Base-by-base conservation (phyloP, 1,140 invertebrate species). In the Papilio machaon region DNA sequence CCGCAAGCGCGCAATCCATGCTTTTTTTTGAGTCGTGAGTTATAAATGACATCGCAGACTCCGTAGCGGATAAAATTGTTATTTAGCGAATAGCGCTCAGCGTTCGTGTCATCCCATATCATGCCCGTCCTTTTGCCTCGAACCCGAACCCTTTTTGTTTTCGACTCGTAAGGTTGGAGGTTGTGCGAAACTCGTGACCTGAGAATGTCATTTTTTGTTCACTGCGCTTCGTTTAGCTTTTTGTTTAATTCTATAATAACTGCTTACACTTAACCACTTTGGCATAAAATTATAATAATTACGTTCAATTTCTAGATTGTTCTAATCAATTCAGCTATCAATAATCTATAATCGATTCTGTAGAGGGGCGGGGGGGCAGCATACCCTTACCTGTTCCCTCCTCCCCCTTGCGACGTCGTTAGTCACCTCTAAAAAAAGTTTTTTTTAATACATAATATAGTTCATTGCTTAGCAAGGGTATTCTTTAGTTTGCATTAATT, bases 101-200 rank as follows among this genome's bases (percentile, higher is more conserved):
- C 80, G 80, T 35, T 54, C 85, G 11, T 88, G 87, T 88, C 86
- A 86, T 85, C 87, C 87, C 87, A 85, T 86, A 85, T 88, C 87
- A 88, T 83, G 75, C 83, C 78, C 58, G 84, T 78, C 73, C 43
- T 47, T 52, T 52, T 52, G 38, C 58, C 67, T 46, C 54, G n/a
- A 58, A 58, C 17, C 58, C 52, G 64, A 70, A 82, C 43, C 80
- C 75, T 82, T 82, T 86, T 82, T 83, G 79, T 84, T 84, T 85
- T 84, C 79, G 67, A 58, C 64, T 78, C 64, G 60, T 75, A 64
- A 84, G 81, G 84, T 87, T 87, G 84, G 43, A 83, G 82, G 83
- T 83, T 82, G 81, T 79, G 70, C 77, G 83, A 73, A 80, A 58
- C 73, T 79, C 79, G 52, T 82, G 83, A 86, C 83, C 83, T 81